phyloP scores from a whole-genome alignment of 2,113 vertebrate genomes.

The Hydropotes inermis region DNA sequence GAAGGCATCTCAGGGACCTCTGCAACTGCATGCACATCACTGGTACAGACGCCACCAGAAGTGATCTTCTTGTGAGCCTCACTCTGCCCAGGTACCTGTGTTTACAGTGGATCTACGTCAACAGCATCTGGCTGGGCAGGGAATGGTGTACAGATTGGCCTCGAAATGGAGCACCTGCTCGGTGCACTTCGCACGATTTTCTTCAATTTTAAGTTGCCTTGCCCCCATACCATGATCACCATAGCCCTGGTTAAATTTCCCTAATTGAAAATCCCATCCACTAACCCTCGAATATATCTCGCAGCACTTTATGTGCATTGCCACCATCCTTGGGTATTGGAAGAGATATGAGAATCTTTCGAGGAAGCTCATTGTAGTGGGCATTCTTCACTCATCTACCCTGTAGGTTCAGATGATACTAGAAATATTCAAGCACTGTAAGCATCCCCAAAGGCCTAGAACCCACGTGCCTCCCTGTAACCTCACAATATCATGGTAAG shows the following conservation, averaged over 20 bases:
- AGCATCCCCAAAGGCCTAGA: neutral
- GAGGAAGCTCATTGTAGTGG: too few species aligned
- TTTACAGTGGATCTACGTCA: neutral
- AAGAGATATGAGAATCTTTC: neutral
- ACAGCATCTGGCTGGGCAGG: neutral
- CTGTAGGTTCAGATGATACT: neutral
- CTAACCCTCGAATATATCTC: neutral
- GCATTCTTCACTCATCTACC: neutral
- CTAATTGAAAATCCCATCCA: rapidly evolving
- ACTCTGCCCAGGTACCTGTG: neutral
- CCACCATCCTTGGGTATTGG: rapidly evolving
- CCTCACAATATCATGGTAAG: neutral
- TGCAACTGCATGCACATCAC: neutral
- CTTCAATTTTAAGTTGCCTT: neutral
- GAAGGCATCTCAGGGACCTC: neutral
- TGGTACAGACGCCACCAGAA: neutral
- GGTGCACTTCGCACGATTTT: neutral
- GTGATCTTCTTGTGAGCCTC: neutral
- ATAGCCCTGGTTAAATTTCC: neutral
- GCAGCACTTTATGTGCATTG: neutral
- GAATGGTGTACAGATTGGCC: neutral
- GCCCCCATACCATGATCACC: neutral
- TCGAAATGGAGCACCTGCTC: neutral
- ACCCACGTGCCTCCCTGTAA: neutral
- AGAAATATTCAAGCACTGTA: neutral